A percentile compares a stretch with the other conserved stretches of the same genome.
Evolutionary conservation across 92 coral and sea anemone genomes (phyloP).

Genomic region (Parazoanthus atlanticus): DNA sequence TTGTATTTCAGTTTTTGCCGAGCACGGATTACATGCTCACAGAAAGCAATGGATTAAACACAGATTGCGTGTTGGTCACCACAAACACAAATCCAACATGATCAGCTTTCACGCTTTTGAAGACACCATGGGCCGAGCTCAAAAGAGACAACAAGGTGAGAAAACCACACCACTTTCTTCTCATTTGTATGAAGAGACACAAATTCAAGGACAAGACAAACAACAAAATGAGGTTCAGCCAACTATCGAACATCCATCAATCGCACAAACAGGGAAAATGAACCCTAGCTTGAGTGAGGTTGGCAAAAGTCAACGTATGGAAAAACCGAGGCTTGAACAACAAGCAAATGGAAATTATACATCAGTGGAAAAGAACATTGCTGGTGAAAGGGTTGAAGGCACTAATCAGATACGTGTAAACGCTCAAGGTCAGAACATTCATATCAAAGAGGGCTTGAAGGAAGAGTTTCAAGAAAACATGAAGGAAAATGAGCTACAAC

Average conservation of each 20-base stretch:
- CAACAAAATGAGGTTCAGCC: not conserved
- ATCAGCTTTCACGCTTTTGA: not conserved
- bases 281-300: not conserved
- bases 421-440: not conserved
- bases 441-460: not conserved
- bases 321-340: not conserved
- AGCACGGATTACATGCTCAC: constrained; percentile 15
- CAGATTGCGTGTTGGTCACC: not conserved
- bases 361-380: not conserved
- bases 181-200: not conserved
- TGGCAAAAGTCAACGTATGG: not conserved
- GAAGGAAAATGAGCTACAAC: not conserved
- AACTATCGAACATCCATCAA: not conserved
- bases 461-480: not conserved
- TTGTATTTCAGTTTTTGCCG: constrained; percentile 21
- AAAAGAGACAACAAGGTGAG: constrained; percentile 30
- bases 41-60: constrained; percentile 7
- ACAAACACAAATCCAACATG: constrained; percentile 4
- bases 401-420: not conserved
- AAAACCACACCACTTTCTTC: not conserved
- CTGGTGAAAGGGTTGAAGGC: not conserved
- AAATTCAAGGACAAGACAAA: not conserved
- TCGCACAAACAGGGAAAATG: not conserved
- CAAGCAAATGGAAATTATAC: not conserved
- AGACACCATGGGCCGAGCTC: constrained; percentile 16